phyloP scores from a whole-genome alignment of 2,888 invertebrate genomes.

The Iselma pallidipennis region DNA sequence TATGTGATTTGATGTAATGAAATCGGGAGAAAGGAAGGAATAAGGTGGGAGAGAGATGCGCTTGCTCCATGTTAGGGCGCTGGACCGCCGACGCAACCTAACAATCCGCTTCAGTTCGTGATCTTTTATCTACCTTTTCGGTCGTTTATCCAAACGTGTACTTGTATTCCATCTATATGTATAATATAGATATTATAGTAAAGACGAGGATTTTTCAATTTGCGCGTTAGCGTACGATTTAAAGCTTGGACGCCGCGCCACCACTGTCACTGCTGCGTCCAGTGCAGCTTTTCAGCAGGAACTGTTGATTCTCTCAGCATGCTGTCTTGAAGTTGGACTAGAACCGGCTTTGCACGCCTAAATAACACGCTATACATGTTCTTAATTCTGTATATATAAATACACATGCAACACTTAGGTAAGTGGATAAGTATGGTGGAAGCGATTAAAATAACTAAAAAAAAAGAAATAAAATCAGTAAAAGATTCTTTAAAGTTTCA shows the following conservation, averaged over 20 bases:
- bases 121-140: conserved; percentile 28
- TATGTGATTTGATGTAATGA: conserved; percentile 41
- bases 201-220: not conserved
- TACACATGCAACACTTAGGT: conserved; percentile 10
- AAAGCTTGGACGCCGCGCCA: not conserved
- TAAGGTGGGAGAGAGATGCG: conserved; percentile 28
- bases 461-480: too few species aligned
- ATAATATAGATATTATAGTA: not conserved
- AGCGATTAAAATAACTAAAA: conserved; percentile 1
- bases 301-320: conserved; percentile 28
- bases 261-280: conserved; percentile 4
- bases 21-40: conserved; percentile 31
- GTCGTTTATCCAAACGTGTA: conserved; percentile 9
- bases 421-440: conserved; percentile 12
- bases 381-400: not conserved
- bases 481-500: too few species aligned
- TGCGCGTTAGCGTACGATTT: not conserved
- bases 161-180: not conserved
- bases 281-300: conserved; percentile 20
- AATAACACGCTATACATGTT: too few species aligned
- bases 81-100: conserved; percentile 29
- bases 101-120: conserved; percentile 26
- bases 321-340: conserved; percentile 2
- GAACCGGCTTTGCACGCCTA: not conserved
- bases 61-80: conserved; percentile 28